phyloP scores from a whole-genome alignment of 1,140 invertebrate species.

The Cephus cinctus region DNA sequence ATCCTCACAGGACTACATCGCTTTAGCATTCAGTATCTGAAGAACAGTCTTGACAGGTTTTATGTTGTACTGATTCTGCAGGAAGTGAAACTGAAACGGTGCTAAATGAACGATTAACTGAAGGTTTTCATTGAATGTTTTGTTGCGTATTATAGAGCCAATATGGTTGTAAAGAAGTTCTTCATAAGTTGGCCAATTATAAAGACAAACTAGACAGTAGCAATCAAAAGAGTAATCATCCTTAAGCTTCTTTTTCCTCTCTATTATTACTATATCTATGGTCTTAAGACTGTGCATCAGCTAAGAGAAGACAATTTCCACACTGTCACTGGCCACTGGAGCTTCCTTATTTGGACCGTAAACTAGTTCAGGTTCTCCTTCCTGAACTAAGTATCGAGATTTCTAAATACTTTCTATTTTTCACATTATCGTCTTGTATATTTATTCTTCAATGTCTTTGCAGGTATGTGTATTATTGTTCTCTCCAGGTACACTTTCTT shows the following conservation, averaged over 20 bases:
- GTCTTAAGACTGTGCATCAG: constrained; percentile 68
- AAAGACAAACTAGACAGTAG: constrained; percentile 72
- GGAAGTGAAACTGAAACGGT: constrained; percentile 39
- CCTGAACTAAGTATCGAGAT: constrained; percentile 36
- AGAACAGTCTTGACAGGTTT: constrained; percentile 45
- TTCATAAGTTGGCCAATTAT: constrained; percentile 71
- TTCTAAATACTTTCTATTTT: neutral
- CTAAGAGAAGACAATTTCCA: constrained; percentile 60
- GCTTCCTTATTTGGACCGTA: constrained; percentile 55
- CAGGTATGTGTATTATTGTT: too few relatives aligned
- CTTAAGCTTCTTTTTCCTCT: constrained; percentile 66
- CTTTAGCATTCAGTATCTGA: constrained; percentile 37
- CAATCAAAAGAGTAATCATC: constrained; percentile 88
- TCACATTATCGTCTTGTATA: neutral
- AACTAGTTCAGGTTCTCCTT: constrained; percentile 32
- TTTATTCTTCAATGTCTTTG: too few relatives aligned
- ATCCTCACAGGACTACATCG: constrained; percentile 49
- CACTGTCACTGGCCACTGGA: constrained; percentile 60
- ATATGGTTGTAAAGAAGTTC: constrained; percentile 46
- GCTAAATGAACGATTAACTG: too few relatives aligned
- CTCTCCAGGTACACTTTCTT: too few relatives aligned
- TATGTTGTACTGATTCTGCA: constrained; percentile 47
- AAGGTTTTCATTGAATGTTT: constrained; percentile 35
- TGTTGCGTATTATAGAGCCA: constrained; percentile 42
- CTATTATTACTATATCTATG: constrained; percentile 60